Percentiles rank a stretch among this genome's conserved stretches.
These are phyloP conservation scores for Sarcophaga caerulescens DNA, from an alignment of 2,888 invertebrate genomes.

Conservation along the genomic window DNA sequence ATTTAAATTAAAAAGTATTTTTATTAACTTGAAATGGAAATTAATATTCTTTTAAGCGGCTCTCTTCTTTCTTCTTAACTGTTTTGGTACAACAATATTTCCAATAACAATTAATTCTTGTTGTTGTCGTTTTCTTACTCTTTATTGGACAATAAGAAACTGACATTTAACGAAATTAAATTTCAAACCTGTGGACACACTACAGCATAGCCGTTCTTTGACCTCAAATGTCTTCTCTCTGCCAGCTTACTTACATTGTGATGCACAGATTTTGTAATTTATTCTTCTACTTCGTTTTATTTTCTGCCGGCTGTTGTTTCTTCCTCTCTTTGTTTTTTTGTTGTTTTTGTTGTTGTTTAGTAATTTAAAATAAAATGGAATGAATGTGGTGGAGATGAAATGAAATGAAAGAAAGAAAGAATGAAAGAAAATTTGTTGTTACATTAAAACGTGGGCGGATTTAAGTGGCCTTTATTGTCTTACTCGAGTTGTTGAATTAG, in stretches of 20 bases:
- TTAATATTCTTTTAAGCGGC: neutral
- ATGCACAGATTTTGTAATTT: too few relatives aligned
- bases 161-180: constrained; percentile 5
- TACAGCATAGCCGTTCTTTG: neutral
- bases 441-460: constrained; percentile 55
- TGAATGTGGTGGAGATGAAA: neutral
- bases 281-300: neutral
- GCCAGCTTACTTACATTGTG: neutral
- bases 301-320: neutral
- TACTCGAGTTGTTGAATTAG: neutral
- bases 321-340: neutral
- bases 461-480: too few relatives aligned
- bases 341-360: constrained; percentile 13
- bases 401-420: constrained; percentile 2
- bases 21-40: neutral
- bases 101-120: constrained; percentile 31
- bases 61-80: neutral
- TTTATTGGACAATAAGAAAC: too few relatives aligned
- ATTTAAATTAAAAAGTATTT: neutral
- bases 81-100: neutral
- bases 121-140: too few relatives aligned
- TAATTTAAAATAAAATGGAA: constrained; percentile 22
- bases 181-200: neutral
- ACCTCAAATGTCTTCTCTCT: neutral
- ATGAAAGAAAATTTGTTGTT: constrained; percentile 31